These are phyloP conservation scores for Agrilus cyanescens DNA, from an alignment of 2,888 invertebrate species.

Conservation along the genomic window DNA sequence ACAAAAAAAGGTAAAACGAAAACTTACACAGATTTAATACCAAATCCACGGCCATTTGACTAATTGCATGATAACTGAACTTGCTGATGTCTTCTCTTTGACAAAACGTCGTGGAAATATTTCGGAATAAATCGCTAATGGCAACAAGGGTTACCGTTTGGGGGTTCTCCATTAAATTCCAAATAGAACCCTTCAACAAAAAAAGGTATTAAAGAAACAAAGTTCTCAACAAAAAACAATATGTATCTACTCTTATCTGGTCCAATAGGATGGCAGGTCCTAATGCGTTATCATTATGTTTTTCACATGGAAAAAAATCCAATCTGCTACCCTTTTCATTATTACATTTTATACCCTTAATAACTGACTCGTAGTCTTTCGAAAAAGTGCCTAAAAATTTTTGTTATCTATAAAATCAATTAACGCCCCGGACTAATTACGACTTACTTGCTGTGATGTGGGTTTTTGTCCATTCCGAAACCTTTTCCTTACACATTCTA, in stretches of 20 bases:
- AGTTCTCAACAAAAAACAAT: not conserved
- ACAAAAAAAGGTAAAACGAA: not conserved
- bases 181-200: conserved; percentile 10
- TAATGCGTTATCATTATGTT: conserved; percentile 21
- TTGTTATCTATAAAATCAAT: not conserved
- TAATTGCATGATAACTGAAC: conserved; percentile 13
- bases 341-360: conserved; percentile 7
- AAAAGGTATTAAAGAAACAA: conserved; percentile 4
- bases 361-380: conserved; percentile 29
- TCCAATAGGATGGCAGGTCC: conserved; percentile 25
- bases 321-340: too few species aligned
- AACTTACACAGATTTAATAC: conserved; percentile 24
- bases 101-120: not conserved
- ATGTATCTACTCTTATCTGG: conserved; percentile 22
- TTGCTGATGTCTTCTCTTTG: not conserved
- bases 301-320: too few species aligned
- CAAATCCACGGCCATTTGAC: conserved; percentile 23
- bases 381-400: conserved; percentile 25
- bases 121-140: conserved; percentile 1
- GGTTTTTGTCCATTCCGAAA: conserved; percentile 44
- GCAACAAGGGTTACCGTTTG: not conserved
- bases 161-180: conserved; percentile 9
- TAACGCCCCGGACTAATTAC: conserved; percentile 2
- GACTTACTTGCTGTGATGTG: conserved; percentile 32
- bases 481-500: conserved; percentile 38